A percentile compares a stretch with the other conserved stretches of the same genome.
phyloP scores from a whole-genome alignment of 2,797 vertebrate genomes.

The Picus viridis region DNA sequence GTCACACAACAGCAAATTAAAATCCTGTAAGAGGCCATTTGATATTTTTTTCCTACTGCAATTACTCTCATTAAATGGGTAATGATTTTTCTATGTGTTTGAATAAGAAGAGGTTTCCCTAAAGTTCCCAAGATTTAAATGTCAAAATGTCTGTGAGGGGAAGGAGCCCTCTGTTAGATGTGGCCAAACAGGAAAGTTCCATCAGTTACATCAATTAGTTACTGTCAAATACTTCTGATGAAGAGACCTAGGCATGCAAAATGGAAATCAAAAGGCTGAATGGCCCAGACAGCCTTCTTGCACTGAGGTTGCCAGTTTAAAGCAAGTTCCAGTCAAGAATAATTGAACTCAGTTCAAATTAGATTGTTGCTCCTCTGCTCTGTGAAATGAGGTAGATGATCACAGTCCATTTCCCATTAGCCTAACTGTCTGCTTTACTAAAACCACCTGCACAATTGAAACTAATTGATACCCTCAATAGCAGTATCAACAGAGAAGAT shows the following conservation, averaged over 20 bases:
- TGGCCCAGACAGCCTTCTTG: not conserved
- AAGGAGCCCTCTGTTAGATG: not conserved
- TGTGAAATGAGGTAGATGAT: conserved; percentile 60
- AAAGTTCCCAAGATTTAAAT: not conserved
- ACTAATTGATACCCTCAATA: conserved; percentile 48
- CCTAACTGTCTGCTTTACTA: conserved; percentile 48
- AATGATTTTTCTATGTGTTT: not conserved
- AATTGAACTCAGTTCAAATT: conserved; percentile 53
- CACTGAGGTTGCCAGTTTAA: conserved; percentile 11
- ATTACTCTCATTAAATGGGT: not conserved
- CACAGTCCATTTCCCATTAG: conserved; percentile 49
- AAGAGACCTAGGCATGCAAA: not conserved
- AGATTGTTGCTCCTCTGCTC: conserved; percentile 37
- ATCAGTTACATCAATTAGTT: not conserved
- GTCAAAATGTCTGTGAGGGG: not conserved
- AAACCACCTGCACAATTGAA: conserved; percentile 63
- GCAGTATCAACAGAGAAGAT: conserved; percentile 18
- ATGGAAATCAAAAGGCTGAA: conserved; percentile 4
- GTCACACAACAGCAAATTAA: not conserved
- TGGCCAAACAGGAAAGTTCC: not conserved
- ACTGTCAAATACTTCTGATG: not conserved
- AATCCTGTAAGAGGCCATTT: not conserved
- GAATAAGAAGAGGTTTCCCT: not conserved
- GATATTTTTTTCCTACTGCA: not conserved
- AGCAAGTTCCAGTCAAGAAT: conserved; percentile 52